Base-by-base conservation (phyloP, 2,888 invertebrate genomes). In the Stictocephala bisonia region DNA sequence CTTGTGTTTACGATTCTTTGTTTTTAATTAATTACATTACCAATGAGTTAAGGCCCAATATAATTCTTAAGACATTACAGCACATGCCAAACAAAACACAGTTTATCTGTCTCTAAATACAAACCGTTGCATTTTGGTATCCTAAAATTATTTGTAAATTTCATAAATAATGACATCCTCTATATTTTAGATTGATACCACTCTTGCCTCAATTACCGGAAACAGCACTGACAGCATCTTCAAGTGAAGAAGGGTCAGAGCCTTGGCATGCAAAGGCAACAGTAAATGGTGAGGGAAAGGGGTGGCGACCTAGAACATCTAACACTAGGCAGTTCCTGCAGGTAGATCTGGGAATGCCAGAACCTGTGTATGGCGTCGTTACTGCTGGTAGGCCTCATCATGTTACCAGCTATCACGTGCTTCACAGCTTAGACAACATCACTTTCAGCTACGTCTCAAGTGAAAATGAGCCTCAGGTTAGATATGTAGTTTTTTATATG, bases 341-440 rank as follows among this genome's bases (percentile, higher is more conserved):
- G 83, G 85, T 92, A 26, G 87, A 89, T 79, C 85, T 95, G 44
- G 88, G 88, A 0, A 85, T 85, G 7, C 85, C 87, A 1, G 89
- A 90, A 80, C 90, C 92, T 0, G 82, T 96, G 18, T 93, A 93
- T 81, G 95, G 94, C 0, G 86, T 94, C 0, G 84, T 89, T 9
- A 83, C 93, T 40, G 41, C 40, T n/a, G 44, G 35, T 18, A 40
- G 11, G n/a, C 87, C 91, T 77, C 79, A 79, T 41, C 93, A 90
- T 83, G 92, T 95, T 44, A 93, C 93, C 18, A 90, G 92, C 79
- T 95, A 92, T 80, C 88, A 89, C 80, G 86, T 93, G 24, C 81
- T 91, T 77, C 91, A 92, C 80, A 92, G 93, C 22, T 87, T 87
- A 11, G 90, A 93, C 81, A 91, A 90, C 0, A 81, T 83, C 26